Evolutionary conservation across 2,113 vertebrate species (phyloP), one percentile per base, ranked within the genome.

Genomic region (Misgurnus anguillicaudatus): DNA sequence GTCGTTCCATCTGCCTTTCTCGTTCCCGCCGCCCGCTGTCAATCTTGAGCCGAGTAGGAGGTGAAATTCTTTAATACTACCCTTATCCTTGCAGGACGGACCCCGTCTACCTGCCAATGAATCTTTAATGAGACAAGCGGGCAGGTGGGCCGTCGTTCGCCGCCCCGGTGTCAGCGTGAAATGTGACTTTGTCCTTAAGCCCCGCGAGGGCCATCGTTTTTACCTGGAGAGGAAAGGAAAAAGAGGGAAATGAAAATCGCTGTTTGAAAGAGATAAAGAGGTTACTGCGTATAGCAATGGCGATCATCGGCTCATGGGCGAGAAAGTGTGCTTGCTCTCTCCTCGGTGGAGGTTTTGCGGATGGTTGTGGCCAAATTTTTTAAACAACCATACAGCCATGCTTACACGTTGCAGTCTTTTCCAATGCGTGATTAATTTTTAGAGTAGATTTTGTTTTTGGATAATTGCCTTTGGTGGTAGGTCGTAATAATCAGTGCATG

Each of bases 71-170:
- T 71, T 71, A 71, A 71, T 71, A 57, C 68, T 71, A 19, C 68
- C 68, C 51, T 71, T 53, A 71, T 71, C 48, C 68, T 71, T 60
- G 53, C 70, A 45, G 55, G 58, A 73, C 19, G 39, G 70, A 60
- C 53, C 55, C 70, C 5, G 72, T 84, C 82, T 68, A 83, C 57
- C 51, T 75, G 24, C 80, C 86, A 78, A 83, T 89, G 78, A 80
- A 87, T 88, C 82, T 88, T 86, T 88, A 86, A 88, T 81, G 51
- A 73, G 64, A 19, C 58, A 51, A 80, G 82, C 82, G 57, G 85
- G 70, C 83, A 81, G 81, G 82, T 82, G 82, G 82, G 61, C 74
- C 24, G 78, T 75, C 78, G 21, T 82, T 80, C 58, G 41, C 70
- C 85, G 14, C 67, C 81, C 58, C 24, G 31, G 55, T 81, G 76